Evolutionary conservation across 2,888 invertebrate species (phyloP).

Genomic region (Frankliniella fusca): DNA sequence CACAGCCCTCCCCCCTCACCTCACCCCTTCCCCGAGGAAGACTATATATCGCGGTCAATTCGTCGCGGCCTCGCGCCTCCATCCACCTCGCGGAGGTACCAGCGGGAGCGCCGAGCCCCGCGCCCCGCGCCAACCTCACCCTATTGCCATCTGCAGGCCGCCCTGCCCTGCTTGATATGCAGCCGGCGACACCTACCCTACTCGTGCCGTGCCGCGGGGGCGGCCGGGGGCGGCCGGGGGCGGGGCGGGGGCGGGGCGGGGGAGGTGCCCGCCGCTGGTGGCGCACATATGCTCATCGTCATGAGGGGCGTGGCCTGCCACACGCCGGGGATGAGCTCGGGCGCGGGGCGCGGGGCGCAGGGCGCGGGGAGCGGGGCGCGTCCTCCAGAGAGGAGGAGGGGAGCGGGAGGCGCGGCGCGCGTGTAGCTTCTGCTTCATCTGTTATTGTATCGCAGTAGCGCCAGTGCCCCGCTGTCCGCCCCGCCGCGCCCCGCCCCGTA

Average conservation of each 20-base stretch:
- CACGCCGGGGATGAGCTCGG: background rate
- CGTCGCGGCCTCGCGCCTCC: no score
- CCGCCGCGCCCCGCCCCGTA: background rate
- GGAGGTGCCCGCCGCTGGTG: background rate
- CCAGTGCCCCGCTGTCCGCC: no score
- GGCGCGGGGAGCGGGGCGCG: background rate
- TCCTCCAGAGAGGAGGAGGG: background rate
- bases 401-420: background rate
- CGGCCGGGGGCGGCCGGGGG: background rate
- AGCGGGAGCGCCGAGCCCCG: no score
- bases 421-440: conserved; percentile 14
- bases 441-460: background rate
- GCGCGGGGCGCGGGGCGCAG: background rate
- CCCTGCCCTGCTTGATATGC: background rate
- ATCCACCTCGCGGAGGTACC: no score
- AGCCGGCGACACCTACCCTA: background rate
- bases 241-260: background rate
- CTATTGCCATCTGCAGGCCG: no score
- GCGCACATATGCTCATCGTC: background rate
- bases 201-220: background rate
- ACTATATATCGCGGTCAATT: no score
- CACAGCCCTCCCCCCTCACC: no score
- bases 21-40: no score
- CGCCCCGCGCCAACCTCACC: no score
- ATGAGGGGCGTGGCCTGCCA: background rate